Percentiles rank a stretch among this genome's conserved stretches.
Evolutionary conservation across 1,140 invertebrate genomes (phyloP).

Genomic region (Bombus cullumanus): DNA sequence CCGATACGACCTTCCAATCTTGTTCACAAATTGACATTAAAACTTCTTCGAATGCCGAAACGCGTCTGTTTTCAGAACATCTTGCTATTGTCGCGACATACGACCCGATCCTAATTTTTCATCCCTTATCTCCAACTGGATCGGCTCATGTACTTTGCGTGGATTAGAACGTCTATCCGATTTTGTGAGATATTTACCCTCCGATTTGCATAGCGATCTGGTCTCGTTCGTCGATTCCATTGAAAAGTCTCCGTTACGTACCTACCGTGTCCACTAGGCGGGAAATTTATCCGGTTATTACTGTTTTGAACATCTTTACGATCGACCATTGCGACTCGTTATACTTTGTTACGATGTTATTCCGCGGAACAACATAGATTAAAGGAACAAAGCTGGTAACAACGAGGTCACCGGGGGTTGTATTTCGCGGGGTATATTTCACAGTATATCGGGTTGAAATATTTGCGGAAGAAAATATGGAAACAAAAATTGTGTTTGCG

Average conservation of each 20-base stretch:
- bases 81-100: background rate
- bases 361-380: background rate
- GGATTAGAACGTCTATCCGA: constrained; percentile 44
- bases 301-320: constrained; percentile 18
- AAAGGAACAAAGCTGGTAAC: background rate
- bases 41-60: constrained; percentile 60
- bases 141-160: constrained; percentile 16
- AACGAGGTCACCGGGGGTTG: background rate
- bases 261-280: background rate
- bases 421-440: background rate
- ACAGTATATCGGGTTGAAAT: background rate
- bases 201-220: background rate
- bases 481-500: no score
- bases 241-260: constrained; percentile 24
- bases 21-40: constrained; percentile 71
- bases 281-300: constrained; percentile 45
- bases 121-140: background rate
- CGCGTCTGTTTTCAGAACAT: constrained; percentile 22
- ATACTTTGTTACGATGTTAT: background rate
- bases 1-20: constrained; percentile 60
- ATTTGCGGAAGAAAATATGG: background rate
- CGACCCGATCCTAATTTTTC: constrained; percentile 32
- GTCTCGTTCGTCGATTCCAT: background rate
- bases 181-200: constrained; percentile 3
- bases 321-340: background rate